Conservation (phyloP, 1,140 invertebrate species). For the Ostrea edulis region DNA sequence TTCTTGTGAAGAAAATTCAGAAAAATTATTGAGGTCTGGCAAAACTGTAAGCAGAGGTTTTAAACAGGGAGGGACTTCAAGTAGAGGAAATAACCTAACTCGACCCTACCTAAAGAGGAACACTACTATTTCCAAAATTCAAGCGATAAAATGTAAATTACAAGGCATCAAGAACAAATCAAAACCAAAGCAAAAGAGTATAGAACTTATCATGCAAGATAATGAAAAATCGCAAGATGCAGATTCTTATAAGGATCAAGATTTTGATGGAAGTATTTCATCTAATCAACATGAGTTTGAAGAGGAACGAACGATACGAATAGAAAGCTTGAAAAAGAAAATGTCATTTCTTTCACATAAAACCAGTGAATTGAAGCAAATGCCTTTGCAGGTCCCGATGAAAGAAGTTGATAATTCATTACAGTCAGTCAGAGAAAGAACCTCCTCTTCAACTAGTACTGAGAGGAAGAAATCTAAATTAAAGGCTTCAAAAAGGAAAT, state of each 20-base stretch:
- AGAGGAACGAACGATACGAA: not conserved
- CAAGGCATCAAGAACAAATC: not conserved
- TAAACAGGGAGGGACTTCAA: not conserved
- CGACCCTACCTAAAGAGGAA: conserved; percentile 15
- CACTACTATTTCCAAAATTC: not conserved
- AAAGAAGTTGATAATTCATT: not conserved
- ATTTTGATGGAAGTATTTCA: not conserved
- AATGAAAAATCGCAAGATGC: not conserved
- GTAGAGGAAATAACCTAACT: not conserved
- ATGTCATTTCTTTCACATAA: not conserved
- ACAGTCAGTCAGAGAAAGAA: not conserved
- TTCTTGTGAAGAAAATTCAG: not conserved
- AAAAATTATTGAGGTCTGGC: not conserved
- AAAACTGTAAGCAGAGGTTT: not conserved
- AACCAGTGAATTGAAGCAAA: not conserved
- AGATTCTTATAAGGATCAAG: not conserved
- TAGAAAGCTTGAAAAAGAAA: not conserved
- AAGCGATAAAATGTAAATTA: not conserved
- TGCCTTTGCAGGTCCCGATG: not conserved
- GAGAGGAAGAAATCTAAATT: not conserved
- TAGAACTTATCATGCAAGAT: not conserved
- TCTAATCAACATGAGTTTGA: not conserved
- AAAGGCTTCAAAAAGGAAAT: not conserved
- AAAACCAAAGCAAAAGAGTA: not conserved
- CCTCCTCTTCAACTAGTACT: not conserved